Percentiles rank a stretch among this genome's conserved stretches.
phyloP scores from a whole-genome alignment of 2,797 vertebrate species.

The Gephyroberyx darwinii region DNA sequence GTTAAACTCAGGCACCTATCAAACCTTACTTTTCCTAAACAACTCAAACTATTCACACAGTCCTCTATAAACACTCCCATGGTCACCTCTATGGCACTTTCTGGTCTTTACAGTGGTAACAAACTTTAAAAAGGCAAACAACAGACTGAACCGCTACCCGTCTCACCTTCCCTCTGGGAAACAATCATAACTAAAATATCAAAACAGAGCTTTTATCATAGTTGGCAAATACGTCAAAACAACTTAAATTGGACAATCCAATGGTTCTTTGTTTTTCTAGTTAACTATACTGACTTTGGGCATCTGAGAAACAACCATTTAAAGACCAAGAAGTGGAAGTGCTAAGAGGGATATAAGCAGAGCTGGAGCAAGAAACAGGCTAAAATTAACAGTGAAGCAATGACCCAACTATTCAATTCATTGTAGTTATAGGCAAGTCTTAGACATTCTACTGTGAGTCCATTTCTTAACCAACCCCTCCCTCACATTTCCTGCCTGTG shows the following conservation, averaged over 20 bases:
- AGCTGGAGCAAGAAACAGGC: constrained; percentile 72
- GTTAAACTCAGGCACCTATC: constrained; percentile 59
- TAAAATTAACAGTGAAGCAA: constrained; percentile 64
- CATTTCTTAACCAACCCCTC: constrained; percentile 26
- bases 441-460: constrained; percentile 29
- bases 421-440: constrained; percentile 44
- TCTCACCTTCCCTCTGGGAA: constrained; percentile 63
- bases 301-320: constrained; percentile 39
- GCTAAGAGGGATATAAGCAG: constrained; percentile 71
- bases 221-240: constrained; percentile 29
- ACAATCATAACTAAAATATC: constrained; percentile 46
- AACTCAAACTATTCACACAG: constrained; percentile 53
- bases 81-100: constrained; percentile 78
- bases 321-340: constrained; percentile 55
- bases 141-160: constrained; percentile 70
- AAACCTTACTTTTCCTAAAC: constrained; percentile 46
- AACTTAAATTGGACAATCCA: constrained; percentile 33
- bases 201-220: constrained; percentile 43
- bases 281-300: constrained; percentile 31
- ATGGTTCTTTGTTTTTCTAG: constrained; percentile 36
- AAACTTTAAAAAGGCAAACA: constrained; percentile 73
- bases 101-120: constrained; percentile 78
- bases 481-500: constrained; percentile 5
- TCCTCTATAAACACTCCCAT: constrained; percentile 68
- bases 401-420: constrained; percentile 40